These are phyloP conservation scores for Deladenus siricidicola DNA, from an alignment of 2,888 invertebrate species.

Conservation along the genomic window DNA sequence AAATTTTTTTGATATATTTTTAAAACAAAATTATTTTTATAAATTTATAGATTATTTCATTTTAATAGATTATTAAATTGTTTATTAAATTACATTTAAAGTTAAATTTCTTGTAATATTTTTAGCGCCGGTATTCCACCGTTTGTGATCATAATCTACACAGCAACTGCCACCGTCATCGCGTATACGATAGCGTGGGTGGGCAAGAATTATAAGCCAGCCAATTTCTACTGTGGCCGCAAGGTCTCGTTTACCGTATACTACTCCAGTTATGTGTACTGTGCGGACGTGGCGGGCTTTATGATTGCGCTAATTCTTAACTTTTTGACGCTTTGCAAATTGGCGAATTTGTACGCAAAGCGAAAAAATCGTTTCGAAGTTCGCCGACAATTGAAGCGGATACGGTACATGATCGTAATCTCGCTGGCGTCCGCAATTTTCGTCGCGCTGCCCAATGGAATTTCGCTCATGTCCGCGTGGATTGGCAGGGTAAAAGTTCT, in stretches of 20 bases:
- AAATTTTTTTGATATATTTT: neutral
- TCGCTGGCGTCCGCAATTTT: conserved; percentile 24
- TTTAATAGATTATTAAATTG: no score
- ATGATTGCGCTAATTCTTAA: conserved; percentile 13
- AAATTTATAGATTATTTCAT: no score
- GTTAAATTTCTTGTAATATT: neutral
- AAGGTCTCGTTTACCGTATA: conserved; percentile 13
- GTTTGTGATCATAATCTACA: conserved; percentile 7
- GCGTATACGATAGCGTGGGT: conserved; percentile 14
- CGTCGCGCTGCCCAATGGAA: conserved; percentile 20
- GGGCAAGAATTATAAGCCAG: neutral
- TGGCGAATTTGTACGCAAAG: conserved; percentile 11
- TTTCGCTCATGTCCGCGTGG: conserved; percentile 17
- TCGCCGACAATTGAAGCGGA: conserved; percentile 16
- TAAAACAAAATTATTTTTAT: neutral
- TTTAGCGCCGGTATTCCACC: conserved; percentile 9
- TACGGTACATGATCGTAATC: conserved; percentile 24
- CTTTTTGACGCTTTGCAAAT: conserved; percentile 2
- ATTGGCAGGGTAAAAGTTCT: conserved; percentile 9
- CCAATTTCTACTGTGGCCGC: conserved; percentile 15
- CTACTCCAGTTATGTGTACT: conserved; percentile 19
- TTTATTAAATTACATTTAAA: neutral
- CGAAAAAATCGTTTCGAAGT: conserved; percentile 18
- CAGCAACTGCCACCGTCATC: conserved; percentile 1
- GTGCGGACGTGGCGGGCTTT: conserved; percentile 16